phyloP scores from a whole-genome alignment of 2,113 vertebrate genomes.

The Vireo altiloquus region DNA sequence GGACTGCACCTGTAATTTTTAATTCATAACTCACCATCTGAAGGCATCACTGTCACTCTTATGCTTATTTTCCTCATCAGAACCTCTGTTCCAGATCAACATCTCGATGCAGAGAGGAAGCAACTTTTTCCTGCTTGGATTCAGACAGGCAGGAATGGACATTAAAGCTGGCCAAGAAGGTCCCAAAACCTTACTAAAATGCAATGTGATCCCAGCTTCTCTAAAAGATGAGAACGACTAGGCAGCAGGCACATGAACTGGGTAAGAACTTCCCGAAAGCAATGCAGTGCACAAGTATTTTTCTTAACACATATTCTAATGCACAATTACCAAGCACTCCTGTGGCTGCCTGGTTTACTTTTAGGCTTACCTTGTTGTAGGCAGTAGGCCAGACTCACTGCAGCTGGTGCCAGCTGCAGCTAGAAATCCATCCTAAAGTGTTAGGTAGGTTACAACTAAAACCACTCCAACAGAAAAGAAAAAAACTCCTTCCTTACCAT shows the following conservation, averaged over 20 bases:
- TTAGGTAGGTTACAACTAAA: not conserved
- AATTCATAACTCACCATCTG: not conserved
- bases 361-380: not conserved
- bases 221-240: not conserved
- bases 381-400: not conserved
- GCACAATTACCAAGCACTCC: not conserved
- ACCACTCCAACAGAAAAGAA: not conserved
- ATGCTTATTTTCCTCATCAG: not conserved
- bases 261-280: not conserved
- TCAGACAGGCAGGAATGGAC: not conserved
- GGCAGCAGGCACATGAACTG: not conserved
- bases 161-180: not conserved
- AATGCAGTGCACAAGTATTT: not conserved
- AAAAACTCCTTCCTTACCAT: not conserved
- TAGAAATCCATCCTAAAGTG: not conserved
- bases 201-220: not conserved
- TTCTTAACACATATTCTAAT: not conserved
- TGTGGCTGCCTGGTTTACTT: not conserved
- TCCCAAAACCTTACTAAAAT: not conserved
- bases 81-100: not conserved
- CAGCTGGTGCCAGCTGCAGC: not conserved
- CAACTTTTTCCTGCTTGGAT: not conserved
- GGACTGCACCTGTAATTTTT: not conserved
- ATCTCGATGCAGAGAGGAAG: not conserved
- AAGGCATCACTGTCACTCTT: not conserved